Base-by-base conservation (phyloP, 1,140 invertebrate genomes). In the Drosophila insularis region DNA sequence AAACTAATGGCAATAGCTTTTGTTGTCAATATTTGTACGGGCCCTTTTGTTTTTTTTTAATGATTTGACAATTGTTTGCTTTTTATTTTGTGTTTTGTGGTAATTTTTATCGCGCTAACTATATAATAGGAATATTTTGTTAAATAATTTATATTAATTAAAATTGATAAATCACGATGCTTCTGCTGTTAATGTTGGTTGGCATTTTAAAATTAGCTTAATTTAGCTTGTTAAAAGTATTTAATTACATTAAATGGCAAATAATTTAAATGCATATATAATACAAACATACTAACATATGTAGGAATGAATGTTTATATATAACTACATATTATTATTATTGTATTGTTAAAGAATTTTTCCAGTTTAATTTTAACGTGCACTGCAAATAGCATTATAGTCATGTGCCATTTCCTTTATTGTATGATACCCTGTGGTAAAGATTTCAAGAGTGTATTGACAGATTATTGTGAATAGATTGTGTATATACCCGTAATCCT, bases 301-400 rank as follows among this genome's bases (percentile, higher is more conserved):
- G 54, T 69, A 14, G 1, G 4, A 21, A 11, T 50, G 2, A 21
- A 50, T 50, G 17, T 50, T 8, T 50, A 21, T 11, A 11, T 50
- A 11, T 4, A 19, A 11, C 35, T 39, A 5, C 23, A 27, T 27
- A 27, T 5, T 27, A 70, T 81, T 68, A 69, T 68, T 63, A 80
- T 53, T 63, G 59, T 55, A 11, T 17, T 32, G 73, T 58, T 77
- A 67, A 68, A 74, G 68, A 62, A 68, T 54, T 66, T 64, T 50
- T 85, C 40, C 43, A 63, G 8, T 50, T 21, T 19, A 50, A 21
- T 61, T 74, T 85, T 78, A 74, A 65, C 74, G 23, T 69, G 67
- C 77, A 74, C 78, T 81, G 81, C 71, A 37, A 74, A 19, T 32
- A 59, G 56, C 63, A 78, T 81, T 81, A 74, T 81, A 86, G 81